These are phyloP conservation scores for Eudorcas thomsonii DNA, from an alignment of 2,113 vertebrate species.

Conservation along the genomic window DNA sequence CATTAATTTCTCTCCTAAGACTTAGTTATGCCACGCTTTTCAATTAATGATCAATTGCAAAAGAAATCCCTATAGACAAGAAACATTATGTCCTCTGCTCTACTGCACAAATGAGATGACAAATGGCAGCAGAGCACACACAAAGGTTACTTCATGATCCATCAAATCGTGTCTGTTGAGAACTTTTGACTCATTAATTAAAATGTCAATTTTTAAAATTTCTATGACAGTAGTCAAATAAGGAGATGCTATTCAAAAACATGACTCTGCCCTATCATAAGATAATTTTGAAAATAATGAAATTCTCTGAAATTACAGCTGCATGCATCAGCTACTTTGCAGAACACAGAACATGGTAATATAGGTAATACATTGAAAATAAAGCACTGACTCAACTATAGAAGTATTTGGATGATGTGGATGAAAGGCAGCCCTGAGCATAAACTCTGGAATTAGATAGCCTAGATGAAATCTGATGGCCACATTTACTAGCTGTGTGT, in stretches of 20 bases:
- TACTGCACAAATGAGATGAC: conserved; percentile 52
- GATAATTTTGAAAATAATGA: background rate
- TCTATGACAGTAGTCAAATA: conserved; percentile 46
- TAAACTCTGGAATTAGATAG: background rate
- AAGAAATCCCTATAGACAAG: conserved; percentile 60
- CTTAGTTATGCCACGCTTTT: conserved; percentile 64
- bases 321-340: background rate
- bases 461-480: background rate
- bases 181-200: conserved; percentile 65
- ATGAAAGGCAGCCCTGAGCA: background rate
- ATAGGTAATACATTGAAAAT: background rate
- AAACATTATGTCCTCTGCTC: conserved; percentile 28
- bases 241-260: conserved; percentile 39
- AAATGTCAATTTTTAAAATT: conserved; percentile 40
- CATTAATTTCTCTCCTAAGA: conserved; percentile 65
- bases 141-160: conserved; percentile 50
- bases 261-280: background rate
- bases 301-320: background rate
- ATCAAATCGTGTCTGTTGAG: conserved; percentile 52
- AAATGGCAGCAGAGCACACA: conserved; percentile 55
- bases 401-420: background rate
- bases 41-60: conserved; percentile 73
- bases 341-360: background rate
- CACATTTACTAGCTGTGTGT: background rate
- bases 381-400: background rate